Percentiles rank a stretch among this genome's conserved stretches.
These are phyloP conservation scores for Etheostoma perlongum DNA, from an alignment of 2,797 vertebrate genomes.

Conservation along the genomic window DNA sequence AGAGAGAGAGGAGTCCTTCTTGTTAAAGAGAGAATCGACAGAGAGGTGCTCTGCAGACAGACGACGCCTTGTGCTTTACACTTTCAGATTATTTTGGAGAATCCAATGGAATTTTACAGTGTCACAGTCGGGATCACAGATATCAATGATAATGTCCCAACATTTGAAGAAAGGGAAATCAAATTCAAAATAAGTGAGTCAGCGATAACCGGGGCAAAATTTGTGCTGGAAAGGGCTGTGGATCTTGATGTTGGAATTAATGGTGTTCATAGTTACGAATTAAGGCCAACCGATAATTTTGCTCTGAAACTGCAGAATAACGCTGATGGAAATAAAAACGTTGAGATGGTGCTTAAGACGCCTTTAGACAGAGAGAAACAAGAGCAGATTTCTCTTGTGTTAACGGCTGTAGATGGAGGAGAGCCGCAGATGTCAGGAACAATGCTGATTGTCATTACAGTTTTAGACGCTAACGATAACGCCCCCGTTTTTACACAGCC, in stretches of 20 bases:
- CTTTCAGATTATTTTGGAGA: constrained; percentile 70
- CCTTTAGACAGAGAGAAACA: constrained; percentile 75
- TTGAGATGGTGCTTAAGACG: constrained; percentile 74
- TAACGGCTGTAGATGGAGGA: constrained; percentile 77
- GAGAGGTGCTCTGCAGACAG: constrained; percentile 79
- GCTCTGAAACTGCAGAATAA: constrained; percentile 54
- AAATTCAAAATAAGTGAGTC: neutral
- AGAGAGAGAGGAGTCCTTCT: constrained; percentile 82
- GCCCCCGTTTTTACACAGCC: constrained; percentile 44
- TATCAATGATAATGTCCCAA: constrained; percentile 77
- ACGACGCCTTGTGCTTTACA: constrained; percentile 71
- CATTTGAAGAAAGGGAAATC: constrained; percentile 42
- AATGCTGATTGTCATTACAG: constrained; percentile 48
- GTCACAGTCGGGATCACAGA: constrained; percentile 74
- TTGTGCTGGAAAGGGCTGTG: neutral
- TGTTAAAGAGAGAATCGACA: constrained; percentile 85
- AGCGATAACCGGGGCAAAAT: neutral
- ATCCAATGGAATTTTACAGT: constrained; percentile 73
- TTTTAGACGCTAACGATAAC: constrained; percentile 64
- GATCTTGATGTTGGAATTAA: constrained; percentile 4
- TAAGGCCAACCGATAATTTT: constrained; percentile 59
- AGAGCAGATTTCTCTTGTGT: constrained; percentile 52
- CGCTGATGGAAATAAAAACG: constrained; percentile 45
- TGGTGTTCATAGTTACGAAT: neutral
- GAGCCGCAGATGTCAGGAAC: constrained; percentile 72